Evolutionary conservation across 1,140 invertebrate genomes (phyloP).

Genomic region (Pemphigus obesinymphae): DNA sequence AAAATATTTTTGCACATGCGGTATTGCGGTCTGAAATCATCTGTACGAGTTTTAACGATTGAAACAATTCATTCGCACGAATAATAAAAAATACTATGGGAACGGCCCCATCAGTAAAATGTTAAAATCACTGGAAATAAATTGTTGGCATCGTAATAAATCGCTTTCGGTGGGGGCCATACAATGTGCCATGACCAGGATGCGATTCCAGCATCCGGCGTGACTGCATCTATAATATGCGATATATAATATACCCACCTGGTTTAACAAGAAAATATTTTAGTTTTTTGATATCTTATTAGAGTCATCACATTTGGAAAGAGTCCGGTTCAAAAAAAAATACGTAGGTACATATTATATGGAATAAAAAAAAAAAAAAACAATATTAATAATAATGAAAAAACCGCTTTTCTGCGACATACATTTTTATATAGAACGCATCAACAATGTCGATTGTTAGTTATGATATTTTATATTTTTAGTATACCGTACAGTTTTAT

Average conservation of each 20-base stretch:
- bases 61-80: too few relatives aligned
- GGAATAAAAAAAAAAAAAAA: background rate
- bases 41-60: too few relatives aligned
- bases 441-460: constrained; percentile 9
- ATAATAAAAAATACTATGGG: too few relatives aligned
- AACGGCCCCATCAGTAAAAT: too few relatives aligned
- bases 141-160: background rate
- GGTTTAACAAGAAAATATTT: too few relatives aligned
- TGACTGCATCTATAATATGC: background rate
- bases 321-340: background rate
- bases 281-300: too few relatives aligned
- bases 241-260: background rate
- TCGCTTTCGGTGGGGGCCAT: background rate
- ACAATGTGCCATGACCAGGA: background rate
- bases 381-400: background rate
- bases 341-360: background rate
- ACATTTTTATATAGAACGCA: background rate
- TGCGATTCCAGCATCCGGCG: background rate
- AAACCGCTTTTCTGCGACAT: background rate
- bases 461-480: background rate
- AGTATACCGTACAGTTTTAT: background rate
- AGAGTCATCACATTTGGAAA: too few relatives aligned
- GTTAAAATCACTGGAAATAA: too few relatives aligned
- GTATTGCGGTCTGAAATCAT: too few relatives aligned
- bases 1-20: too few relatives aligned